These are phyloP conservation scores for Hirtodrosophila confusa DNA, from an alignment of 2,888 invertebrate species.

Conservation along the genomic window DNA sequence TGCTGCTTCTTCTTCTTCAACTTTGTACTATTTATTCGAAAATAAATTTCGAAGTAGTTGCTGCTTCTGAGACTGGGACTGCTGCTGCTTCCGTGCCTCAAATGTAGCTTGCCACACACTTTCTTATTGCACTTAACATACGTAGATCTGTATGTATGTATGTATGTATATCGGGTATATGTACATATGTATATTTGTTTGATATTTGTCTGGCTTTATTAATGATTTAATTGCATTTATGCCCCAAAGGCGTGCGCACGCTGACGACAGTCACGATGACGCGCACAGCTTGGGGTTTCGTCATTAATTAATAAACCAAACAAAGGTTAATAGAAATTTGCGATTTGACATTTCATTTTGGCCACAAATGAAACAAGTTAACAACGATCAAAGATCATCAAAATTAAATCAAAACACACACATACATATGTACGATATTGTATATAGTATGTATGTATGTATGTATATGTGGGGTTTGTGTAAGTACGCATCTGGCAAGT, in stretches of 20 bases:
- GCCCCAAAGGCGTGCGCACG: slow-evolving; percentile 67
- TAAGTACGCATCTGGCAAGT: slow-evolving; percentile 45
- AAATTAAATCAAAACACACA: slow-evolving; percentile 17
- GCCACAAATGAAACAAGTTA: slow-evolving; percentile 21
- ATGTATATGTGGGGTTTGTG: slow-evolving; percentile 12
- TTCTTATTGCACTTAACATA: slow-evolving; percentile 62
- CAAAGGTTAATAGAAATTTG: slow-evolving; percentile 70
- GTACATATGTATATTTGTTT: slow-evolving; percentile 41
- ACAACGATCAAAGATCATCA: slow-evolving; percentile 37
- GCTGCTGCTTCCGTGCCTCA: slow-evolving; percentile 39
- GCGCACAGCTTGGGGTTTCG: slow-evolving; percentile 59
- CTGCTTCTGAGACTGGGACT: slow-evolving; percentile 12
- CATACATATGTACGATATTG: not conserved
- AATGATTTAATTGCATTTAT: slow-evolving; percentile 76
- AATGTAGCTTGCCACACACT: slow-evolving; percentile 55
- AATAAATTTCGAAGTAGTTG: slow-evolving; percentile 79
- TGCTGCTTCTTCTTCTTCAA: slow-evolving; percentile 67
- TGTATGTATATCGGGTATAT: not conserved
- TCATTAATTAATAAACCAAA: slow-evolving; percentile 73
- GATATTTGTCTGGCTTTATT: slow-evolving; percentile 74
- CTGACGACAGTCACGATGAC: slow-evolving; percentile 65
- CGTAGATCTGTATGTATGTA: slow-evolving; percentile 17
- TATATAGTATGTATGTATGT: not conserved
- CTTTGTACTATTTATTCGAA: slow-evolving; percentile 79
- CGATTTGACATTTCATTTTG: slow-evolving; percentile 57